These are phyloP conservation scores for Hydropotes inermis DNA, from an alignment of 2,113 vertebrate species.

Conservation along the genomic window DNA sequence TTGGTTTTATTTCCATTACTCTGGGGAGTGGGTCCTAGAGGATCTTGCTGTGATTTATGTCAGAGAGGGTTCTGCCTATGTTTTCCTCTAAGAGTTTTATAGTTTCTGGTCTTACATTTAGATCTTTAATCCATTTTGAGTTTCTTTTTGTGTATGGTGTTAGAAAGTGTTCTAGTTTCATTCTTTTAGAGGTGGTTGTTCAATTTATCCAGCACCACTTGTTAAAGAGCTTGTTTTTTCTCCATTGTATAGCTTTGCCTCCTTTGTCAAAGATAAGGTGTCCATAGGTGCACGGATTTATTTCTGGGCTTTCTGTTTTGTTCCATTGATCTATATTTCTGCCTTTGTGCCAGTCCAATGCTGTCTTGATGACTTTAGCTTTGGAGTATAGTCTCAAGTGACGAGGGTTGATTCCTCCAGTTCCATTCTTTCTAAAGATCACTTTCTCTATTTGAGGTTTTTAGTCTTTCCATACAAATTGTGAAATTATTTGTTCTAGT, in stretches of 20 bases:
- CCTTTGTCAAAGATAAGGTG: neutral
- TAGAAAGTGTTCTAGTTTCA: neutral
- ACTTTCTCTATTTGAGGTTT: neutral
- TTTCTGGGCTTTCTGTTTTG: neutral
- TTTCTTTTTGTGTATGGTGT: neutral
- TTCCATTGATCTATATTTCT: neutral
- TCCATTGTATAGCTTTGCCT: neutral
- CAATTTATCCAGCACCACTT: neutral
- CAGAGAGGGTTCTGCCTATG: neutral
- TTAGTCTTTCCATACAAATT: neutral
- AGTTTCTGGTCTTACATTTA: neutral
- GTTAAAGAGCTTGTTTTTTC: neutral
- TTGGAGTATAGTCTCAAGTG: neutral
- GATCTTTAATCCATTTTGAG: neutral
- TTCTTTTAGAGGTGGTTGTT: neutral
- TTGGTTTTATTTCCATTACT: neutral
- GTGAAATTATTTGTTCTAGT: neutral
- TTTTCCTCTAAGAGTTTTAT: neutral
- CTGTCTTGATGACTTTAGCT: neutral
- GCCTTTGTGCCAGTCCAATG: neutral
- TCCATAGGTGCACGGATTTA: neutral
- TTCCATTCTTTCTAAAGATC: neutral
- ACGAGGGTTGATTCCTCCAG: neutral
- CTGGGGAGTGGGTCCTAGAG: neutral
- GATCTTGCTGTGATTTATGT: neutral